Base-by-base conservation (phyloP, 2,113 vertebrate species). In the Epinephelus lanceolatus region DNA sequence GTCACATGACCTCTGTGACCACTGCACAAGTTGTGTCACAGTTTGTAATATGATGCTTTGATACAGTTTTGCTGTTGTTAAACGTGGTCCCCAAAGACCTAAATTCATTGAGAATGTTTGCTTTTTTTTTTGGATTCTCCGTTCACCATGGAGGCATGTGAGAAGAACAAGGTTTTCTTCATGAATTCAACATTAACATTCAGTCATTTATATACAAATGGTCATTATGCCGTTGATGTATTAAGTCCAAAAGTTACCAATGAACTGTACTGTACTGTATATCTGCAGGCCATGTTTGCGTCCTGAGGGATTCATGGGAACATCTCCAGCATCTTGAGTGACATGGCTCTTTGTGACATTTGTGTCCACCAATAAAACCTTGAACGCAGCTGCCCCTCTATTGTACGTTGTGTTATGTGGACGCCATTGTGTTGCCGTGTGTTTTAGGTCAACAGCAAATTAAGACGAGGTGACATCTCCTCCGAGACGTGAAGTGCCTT, bases 361-460 rank as follows among this genome's bases (percentile, higher is more conserved):
- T 68, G 60, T 86, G 49, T 74, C 65, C 71, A 80, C 21, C 1
- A 92, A 87, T 91, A 92, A 92, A 93, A 76, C 59, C 71, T 77
- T 81, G 52, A 67, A 68, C 6, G 0, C 60, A 63, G 60, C 51
- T 68, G 45, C 67, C 9, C 19, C 42, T 23, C n/a, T 15, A 33
- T 80, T 76, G 63, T 80, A 42, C 55, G 49, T 71, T 78, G 49
- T 84, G 25, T 78, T 60, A 14, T 81, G 62, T 84, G 67, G 70
- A 74, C 69, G 75, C 18, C n/a, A 51, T 56, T 76, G 19, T 65
- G n/a, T 40, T 19, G 27, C 56, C 1, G 9, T 66, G 17, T 65
- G 76, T 47, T 53, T 63, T n/a, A 65, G 51, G 17, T 21, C 42
- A 80, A 75, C 55, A 55, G n/a, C 0, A 1, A 79, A 47, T 67